Evolutionary conservation across 2,113 vertebrate species (phyloP).

Genomic region (Megalops atlanticus): DNA sequence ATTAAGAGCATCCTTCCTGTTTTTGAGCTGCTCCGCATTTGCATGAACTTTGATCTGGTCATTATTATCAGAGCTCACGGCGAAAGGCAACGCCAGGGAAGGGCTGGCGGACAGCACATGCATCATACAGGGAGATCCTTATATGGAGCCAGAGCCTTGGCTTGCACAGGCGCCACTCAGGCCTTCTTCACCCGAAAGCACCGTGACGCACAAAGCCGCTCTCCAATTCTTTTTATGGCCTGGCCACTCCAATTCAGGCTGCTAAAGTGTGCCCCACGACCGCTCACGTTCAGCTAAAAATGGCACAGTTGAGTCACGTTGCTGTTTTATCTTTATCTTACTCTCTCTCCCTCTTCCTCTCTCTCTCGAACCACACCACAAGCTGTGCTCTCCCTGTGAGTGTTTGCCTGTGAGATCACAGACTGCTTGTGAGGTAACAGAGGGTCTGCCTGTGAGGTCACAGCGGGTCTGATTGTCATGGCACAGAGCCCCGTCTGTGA

Average conservation of each 20-base stretch:
- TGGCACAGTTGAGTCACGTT: background rate
- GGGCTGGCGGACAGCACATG: background rate
- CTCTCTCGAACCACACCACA: background rate
- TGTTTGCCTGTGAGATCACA: too few species aligned
- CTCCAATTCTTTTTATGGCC: background rate
- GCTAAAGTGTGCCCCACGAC: background rate
- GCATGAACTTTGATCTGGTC: background rate
- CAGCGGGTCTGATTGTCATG: too few species aligned
- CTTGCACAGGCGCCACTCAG: background rate
- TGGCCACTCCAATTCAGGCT: background rate
- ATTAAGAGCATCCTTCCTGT: slow-evolving; percentile 1
- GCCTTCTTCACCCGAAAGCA: background rate
- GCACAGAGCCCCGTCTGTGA: too few species aligned
- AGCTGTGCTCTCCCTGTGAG: too few species aligned
- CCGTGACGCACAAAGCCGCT: background rate
- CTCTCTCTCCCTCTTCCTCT: background rate
- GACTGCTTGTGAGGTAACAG: too few species aligned
- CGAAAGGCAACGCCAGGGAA: too few species aligned
- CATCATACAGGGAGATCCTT: background rate
- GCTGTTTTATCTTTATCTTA: background rate
- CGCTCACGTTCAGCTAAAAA: background rate
- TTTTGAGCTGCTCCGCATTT: background rate
- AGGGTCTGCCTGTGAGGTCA: too few species aligned
- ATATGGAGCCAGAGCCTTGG: background rate
- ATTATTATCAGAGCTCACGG: background rate